Percentiles rank a stretch among this genome's conserved stretches.
Conservation (phyloP, 2,888 invertebrate genomes). For the Lasioglossum calceatum region DNA sequence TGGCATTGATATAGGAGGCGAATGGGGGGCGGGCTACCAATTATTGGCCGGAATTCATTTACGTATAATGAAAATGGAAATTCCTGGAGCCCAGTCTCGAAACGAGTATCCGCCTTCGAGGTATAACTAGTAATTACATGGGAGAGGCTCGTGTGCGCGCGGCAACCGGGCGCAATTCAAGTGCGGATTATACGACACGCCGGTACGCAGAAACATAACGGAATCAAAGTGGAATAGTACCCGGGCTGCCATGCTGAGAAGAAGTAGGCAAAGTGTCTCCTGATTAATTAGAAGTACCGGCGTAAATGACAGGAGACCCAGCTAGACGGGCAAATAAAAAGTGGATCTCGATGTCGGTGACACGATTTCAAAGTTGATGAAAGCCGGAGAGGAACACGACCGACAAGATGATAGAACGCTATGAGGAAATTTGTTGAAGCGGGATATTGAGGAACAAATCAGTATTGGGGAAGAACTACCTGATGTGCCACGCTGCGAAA, state of each 20-base stretch:
- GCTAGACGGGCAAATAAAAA: conserved; percentile 42
- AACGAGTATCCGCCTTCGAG: conserved; percentile 25
- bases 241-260: conserved; percentile 23
- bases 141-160: background rate
- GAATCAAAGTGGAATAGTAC: conserved; percentile 38
- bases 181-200: conserved; percentile 36
- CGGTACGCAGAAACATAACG: conserved; percentile 44
- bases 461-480: conserved; percentile 21
- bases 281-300: conserved; percentile 67
- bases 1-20: too few species aligned
- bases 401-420: conserved; percentile 38
- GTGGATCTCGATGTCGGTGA: conserved; percentile 39
- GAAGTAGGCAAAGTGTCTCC: conserved; percentile 63
- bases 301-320: conserved; percentile 57
- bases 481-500: background rate
- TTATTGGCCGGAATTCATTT: conserved; percentile 26
- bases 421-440: conserved; percentile 45
- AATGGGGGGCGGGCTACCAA: background rate
- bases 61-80: background rate
- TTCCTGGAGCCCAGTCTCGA: background rate
- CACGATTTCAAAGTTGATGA: conserved; percentile 53
- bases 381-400: conserved; percentile 36
- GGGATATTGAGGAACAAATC: conserved; percentile 17
- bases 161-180: conserved; percentile 33
- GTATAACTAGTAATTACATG: conserved; percentile 48